A percentile compares a stretch with the other conserved stretches of the same genome.
These are phyloP conservation scores for Boloria selene DNA, from an alignment of 2,888 invertebrate genomes.

Conservation along the genomic window DNA sequence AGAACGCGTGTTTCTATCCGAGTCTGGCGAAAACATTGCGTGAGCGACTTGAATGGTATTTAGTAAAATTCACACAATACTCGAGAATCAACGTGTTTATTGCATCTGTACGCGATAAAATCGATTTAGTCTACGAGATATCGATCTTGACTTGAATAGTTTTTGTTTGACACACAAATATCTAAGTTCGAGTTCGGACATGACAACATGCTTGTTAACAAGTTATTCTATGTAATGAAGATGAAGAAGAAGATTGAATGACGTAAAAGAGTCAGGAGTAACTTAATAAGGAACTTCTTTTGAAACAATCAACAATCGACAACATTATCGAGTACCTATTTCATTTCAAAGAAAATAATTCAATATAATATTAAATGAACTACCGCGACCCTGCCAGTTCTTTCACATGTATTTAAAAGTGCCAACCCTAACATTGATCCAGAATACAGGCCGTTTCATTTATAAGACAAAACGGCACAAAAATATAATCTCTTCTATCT, in stretches of 20 bases:
- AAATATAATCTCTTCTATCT: too few relatives aligned
- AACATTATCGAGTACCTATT: not conserved
- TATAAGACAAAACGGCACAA: not conserved
- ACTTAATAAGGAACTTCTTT: not conserved
- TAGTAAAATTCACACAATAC: conserved; percentile 41
- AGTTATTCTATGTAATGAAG: not conserved
- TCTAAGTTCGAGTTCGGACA: not conserved
- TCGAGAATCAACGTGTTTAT: conserved; percentile 6
- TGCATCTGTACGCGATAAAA: conserved; percentile 12
- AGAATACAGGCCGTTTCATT: conserved; percentile 26
- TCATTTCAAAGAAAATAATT: not conserved
- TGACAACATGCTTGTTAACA: conserved; percentile 2
- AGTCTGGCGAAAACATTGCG: conserved; percentile 54
- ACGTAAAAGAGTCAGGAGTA: not conserved
- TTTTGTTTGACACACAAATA: not conserved
- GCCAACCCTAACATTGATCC: conserved; percentile 22
- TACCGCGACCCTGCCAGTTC: too few relatives aligned
- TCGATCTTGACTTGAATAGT: not conserved
- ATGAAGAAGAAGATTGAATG: conserved; percentile 8
- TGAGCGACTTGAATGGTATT: conserved; percentile 46
- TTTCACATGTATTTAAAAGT: not conserved
- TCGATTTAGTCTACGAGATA: not conserved
- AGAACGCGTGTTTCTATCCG: conserved; percentile 44
- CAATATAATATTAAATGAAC: too few relatives aligned
- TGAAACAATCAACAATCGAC: not conserved